Conservation (phyloP, 1,140 invertebrate genomes). For the Calephelis virginiensis region DNA sequence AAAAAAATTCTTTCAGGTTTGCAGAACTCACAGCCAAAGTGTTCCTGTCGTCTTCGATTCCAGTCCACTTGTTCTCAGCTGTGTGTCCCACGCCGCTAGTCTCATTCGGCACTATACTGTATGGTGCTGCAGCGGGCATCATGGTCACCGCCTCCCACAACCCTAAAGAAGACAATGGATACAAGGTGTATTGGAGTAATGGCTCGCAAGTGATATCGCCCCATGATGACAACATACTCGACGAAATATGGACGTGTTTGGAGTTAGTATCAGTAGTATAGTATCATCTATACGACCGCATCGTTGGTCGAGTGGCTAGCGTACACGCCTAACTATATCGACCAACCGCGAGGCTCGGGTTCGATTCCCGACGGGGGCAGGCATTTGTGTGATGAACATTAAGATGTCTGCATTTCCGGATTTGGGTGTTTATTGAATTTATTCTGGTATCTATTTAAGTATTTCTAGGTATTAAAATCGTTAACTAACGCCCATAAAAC, state of each 20-base stretch:
- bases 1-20: constrained; percentile 83
- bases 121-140: constrained; percentile 88
- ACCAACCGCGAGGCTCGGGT: too few relatives aligned
- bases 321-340: too few relatives aligned
- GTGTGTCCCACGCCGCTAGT: constrained; percentile 96
- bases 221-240: constrained; percentile 93
- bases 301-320: too few relatives aligned
- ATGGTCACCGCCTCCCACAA: constrained; percentile 99
- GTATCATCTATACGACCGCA: too few relatives aligned
- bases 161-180: constrained; percentile 99
- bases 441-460: too few relatives aligned
- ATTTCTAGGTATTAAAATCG: too few relatives aligned
- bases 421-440: too few relatives aligned
- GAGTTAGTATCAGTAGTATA: constrained; percentile 52
- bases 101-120: constrained; percentile 87
- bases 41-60: constrained; percentile 87
- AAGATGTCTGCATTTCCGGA: too few relatives aligned
- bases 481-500: too few relatives aligned
- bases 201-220: constrained; percentile 97
- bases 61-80: constrained; percentile 90
- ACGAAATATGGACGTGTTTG: constrained; percentile 88
- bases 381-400: too few relatives aligned
- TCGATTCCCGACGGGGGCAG: too few relatives aligned
- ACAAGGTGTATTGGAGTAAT: constrained; percentile 98
- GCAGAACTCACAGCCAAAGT: constrained; percentile 93